Conservation (phyloP, 2,888 invertebrate genomes). For the Scaeva pyrastri region DNA sequence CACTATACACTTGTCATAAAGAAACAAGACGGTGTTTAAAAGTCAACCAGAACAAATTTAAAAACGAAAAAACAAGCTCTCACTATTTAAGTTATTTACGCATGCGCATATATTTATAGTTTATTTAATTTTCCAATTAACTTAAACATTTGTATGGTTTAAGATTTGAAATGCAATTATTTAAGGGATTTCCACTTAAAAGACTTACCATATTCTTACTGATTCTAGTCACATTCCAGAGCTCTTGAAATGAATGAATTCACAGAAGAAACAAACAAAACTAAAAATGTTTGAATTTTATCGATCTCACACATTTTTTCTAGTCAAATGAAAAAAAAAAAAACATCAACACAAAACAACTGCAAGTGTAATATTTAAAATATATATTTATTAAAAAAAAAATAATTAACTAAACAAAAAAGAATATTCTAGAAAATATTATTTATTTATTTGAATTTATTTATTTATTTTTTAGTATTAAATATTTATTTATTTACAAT, state of each 20-base stretch:
- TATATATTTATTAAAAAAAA: conserved; percentile 43
- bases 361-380: conserved; percentile 64
- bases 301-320: conserved; percentile 73
- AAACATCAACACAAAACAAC: conserved; percentile 44
- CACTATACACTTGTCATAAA: conserved; percentile 81
- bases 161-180: conserved; percentile 44
- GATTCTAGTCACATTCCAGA: conserved; percentile 72
- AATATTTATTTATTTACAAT: conserved; percentile 60
- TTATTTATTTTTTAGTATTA: conserved; percentile 57
- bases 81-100: conserved; percentile 33
- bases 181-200: conserved; percentile 64
- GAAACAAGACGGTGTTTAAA: conserved; percentile 78
- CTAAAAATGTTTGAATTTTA: conserved; percentile 56
- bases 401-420: conserved; percentile 45
- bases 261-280: conserved; percentile 29
- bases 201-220: conserved; percentile 58
- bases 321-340: conserved; percentile 77
- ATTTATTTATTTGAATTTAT: conserved; percentile 63
- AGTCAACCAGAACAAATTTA: neutral
- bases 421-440: conserved; percentile 69
- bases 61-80: neutral
- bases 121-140: conserved; percentile 16
- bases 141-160: conserved; percentile 16
- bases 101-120: conserved; percentile 50
- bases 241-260: conserved; percentile 52